Evolutionary conservation across 2,797 vertebrate species (phyloP).

Genomic region (Hipposideros larvatus): DNA sequence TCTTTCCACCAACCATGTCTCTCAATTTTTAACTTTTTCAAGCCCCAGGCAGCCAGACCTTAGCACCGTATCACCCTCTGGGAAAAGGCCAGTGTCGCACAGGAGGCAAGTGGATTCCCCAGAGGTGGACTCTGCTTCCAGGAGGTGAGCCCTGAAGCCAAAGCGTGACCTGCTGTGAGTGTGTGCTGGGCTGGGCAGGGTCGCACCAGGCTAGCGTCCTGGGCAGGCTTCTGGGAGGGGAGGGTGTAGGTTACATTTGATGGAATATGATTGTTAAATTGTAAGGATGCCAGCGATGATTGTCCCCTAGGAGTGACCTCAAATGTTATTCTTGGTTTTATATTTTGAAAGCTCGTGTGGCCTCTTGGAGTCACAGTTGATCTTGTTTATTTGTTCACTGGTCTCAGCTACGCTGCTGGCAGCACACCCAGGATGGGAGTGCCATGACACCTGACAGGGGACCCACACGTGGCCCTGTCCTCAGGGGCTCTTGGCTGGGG

Average conservation of each 20-base stretch:
- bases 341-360: not conserved
- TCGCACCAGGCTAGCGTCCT: not conserved
- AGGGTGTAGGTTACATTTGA: not conserved
- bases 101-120: not conserved
- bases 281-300: not conserved
- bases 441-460: not conserved
- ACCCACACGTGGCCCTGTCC: not conserved
- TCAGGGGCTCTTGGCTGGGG: not conserved
- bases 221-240: not conserved
- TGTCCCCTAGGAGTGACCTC: not conserved
- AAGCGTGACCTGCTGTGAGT: not conserved
- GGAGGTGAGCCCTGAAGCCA: not conserved
- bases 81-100: not conserved
- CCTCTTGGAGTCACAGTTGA: not conserved
- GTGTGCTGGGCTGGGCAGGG: too few relatives aligned
- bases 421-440: not conserved
- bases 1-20: too few relatives aligned
- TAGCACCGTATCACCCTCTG: too few relatives aligned
- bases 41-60: too few relatives aligned
- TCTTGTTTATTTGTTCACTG: slow-evolving; percentile 56
- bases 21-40: too few relatives aligned
- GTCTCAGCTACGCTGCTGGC: not conserved
- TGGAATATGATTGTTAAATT: not conserved
- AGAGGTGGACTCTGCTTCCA: not conserved
- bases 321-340: not conserved